Evolutionary conservation across 2,888 invertebrate species (phyloP).

Genomic region (Ophion obscuratus): DNA sequence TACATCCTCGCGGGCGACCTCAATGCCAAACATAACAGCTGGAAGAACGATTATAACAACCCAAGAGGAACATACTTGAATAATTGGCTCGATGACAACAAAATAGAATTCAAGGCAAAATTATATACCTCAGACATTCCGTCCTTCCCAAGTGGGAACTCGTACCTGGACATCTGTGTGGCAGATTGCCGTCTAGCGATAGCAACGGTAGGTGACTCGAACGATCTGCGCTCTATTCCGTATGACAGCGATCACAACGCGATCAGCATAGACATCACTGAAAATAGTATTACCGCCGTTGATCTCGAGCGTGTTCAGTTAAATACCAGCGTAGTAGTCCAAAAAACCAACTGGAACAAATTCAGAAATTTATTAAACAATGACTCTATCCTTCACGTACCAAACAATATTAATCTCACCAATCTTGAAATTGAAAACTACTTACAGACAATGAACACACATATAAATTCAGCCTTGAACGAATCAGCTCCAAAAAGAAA

Average conservation of each 20-base stretch:
- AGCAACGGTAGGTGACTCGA: neutral
- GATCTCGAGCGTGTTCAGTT: neutral
- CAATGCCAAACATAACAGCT: constrained; percentile 49
- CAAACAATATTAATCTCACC: constrained; percentile 1
- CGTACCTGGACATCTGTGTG: constrained; percentile 50
- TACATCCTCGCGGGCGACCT: constrained; percentile 62
- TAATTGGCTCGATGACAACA: constrained; percentile 11
- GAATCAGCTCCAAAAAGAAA: constrained; percentile 16
- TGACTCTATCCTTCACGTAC: neutral
- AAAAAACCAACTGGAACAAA: constrained; percentile 54
- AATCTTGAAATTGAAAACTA: constrained; percentile 19
- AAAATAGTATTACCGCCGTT: no score
- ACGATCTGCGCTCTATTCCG: constrained; percentile 11
- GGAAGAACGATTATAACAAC: constrained; percentile 49
- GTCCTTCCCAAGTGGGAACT: constrained; percentile 21
- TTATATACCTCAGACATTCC: neutral
- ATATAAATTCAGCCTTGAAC: constrained; percentile 11
- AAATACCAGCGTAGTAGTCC: constrained; percentile 28
- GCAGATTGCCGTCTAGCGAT: constrained; percentile 44
- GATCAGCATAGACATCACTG: neutral
- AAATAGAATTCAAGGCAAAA: constrained; percentile 11
- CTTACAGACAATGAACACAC: neutral
- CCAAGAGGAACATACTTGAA: constrained; percentile 17
- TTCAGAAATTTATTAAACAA: constrained; percentile 26
- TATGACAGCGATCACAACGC: constrained; percentile 62